Base-by-base conservation (phyloP, 2,113 vertebrate genomes). In the Gymnarchus niloticus region DNA sequence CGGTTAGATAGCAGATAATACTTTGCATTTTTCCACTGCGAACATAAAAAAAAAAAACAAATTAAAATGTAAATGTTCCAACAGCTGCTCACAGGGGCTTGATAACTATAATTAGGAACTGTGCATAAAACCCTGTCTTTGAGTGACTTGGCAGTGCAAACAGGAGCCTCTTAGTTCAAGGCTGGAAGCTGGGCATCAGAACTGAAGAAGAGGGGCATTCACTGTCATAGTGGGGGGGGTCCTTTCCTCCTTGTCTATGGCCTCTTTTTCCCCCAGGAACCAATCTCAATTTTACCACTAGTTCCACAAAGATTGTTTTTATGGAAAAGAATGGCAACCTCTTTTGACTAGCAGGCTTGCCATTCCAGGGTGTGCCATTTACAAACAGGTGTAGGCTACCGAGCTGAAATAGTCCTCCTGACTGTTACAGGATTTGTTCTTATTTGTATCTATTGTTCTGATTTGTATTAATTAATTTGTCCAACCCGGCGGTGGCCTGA, bases 181-280 rank as follows among this genome's bases (percentile, higher is more conserved):
- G 86, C 87, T 86, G 90, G 87, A 91, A 89, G 92, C 90, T 88
- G 87, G 84, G 87, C 89, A 88, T 87, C 85, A n/a, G 44, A 65
- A 89, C 89, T 87, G 90, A 93, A 92, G 90, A 91, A 92, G 91
- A 93, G 92, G 91, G 91, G 93, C 92, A 91, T 93, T 93, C 91
- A 94, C 91, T 91, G 91, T 92, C 91, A 89, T 86, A 87, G 87
- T 89, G 88, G 91, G 89, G 90, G 86, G 25, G 81, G 85, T 56
- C 85, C 88, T 83, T 86, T 88, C 90, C 89, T 88, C 89, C 87
- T 86, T 80, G 84, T 84, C 88, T 89, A 88, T 83, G 87, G 84
- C 84, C 86, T 85, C 61, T 85, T n/a, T 54, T 78, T 21, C 84
- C 59, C 83, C 73, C 54, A 49, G 59, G 56, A 92, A 90, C 92